Conservation (phyloP, 2,113 vertebrate genomes). For the Sprattus sprattus region DNA sequence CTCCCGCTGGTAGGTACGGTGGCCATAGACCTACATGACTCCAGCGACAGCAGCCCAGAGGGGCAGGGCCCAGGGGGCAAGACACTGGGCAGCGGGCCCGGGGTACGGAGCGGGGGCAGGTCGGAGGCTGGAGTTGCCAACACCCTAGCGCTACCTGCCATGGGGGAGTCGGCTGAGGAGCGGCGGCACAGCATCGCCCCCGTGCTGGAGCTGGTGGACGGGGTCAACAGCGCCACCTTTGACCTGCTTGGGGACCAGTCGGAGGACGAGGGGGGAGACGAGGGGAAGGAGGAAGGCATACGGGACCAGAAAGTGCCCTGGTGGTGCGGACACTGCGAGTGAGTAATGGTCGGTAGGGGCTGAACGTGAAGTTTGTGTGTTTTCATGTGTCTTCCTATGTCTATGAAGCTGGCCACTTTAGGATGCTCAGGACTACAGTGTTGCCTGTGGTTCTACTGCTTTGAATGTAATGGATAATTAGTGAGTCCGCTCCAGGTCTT, state of each 20-base stretch:
- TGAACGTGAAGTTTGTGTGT: slow-evolving; percentile 14
- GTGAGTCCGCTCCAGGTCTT: neutral
- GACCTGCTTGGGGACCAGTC: slow-evolving; percentile 81
- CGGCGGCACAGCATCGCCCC: slow-evolving; percentile 78
- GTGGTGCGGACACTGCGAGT: slow-evolving; percentile 76
- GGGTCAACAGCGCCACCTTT: slow-evolving; percentile 69
- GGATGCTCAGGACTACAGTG: too few species aligned
- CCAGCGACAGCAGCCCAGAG: slow-evolving; percentile 74
- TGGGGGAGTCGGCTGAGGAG: slow-evolving; percentile 62
- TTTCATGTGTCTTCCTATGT: too few species aligned
- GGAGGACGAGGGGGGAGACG: slow-evolving; percentile 76
- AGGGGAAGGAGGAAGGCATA: slow-evolving; percentile 72
- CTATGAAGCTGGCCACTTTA: too few species aligned
- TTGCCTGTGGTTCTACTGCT: neutral
- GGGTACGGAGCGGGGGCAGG: slow-evolving; percentile 61
- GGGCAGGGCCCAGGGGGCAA: slow-evolving; percentile 53
- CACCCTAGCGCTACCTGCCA: slow-evolving; percentile 68
- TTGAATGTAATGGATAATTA: neutral
- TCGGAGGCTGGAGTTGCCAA: slow-evolving; percentile 62
- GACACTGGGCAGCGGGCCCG: slow-evolving; percentile 29
- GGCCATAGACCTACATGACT: slow-evolving; percentile 77
- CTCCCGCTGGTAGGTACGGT: slow-evolving; percentile 50
- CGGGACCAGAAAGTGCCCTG: slow-evolving; percentile 66
- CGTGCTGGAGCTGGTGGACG: slow-evolving; percentile 76
- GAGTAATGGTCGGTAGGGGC: slow-evolving; percentile 30